phyloP scores from a whole-genome alignment of 2,113 vertebrate species.

The Callospermophilus lateralis region DNA sequence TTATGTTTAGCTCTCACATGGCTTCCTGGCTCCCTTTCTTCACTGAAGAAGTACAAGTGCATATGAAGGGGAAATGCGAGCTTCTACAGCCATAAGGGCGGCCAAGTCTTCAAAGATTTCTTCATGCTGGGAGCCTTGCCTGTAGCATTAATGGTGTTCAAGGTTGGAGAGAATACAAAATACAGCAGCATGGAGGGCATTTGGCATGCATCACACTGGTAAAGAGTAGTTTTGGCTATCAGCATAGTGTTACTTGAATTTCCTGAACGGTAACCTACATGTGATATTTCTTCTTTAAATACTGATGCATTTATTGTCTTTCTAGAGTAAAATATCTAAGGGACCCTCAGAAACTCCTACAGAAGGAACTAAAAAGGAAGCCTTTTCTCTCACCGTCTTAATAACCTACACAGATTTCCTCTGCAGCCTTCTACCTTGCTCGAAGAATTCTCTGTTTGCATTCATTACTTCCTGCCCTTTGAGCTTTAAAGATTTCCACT shows the following conservation, averaged over 20 bases:
- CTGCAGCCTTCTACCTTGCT: background rate
- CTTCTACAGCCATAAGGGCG: background rate
- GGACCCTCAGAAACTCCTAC: background rate
- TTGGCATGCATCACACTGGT: background rate
- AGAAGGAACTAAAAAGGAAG: background rate
- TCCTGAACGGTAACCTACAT: background rate
- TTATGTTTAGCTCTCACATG: background rate
- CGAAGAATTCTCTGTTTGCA: fast-evolving
- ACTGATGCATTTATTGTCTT: background rate
- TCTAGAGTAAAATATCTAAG: background rate
- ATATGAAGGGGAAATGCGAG: background rate
- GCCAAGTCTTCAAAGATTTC: background rate
- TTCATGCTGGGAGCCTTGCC: background rate
- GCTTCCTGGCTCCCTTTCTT: background rate
- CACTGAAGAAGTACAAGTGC: background rate
- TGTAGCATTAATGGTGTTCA: background rate
- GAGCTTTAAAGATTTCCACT: background rate
- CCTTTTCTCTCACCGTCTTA: background rate
- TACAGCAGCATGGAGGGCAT: background rate
- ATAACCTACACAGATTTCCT: background rate
- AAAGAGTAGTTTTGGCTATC: background rate
- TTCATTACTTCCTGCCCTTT: background rate
- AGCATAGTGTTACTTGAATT: background rate
- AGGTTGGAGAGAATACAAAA: background rate
- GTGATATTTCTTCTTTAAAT: background rate